A percentile compares a stretch with the other conserved stretches of the same genome.
phyloP scores from a whole-genome alignment of 1,140 invertebrate genomes.

The Lysiphlebus fabarum region DNA sequence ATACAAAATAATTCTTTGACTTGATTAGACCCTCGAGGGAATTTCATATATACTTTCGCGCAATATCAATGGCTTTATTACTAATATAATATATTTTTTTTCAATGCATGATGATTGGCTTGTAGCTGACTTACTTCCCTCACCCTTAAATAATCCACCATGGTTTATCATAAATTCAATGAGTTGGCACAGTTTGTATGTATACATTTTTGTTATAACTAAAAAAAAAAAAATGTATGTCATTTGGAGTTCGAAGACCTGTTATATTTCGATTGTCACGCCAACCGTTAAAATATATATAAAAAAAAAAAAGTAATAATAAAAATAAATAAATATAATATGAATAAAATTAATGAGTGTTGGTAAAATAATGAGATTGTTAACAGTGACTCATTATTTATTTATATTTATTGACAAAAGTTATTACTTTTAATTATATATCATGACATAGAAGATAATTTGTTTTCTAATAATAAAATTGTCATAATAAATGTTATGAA shows the following conservation, averaged over 20 bases:
- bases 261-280: constrained; percentile 18
- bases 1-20: constrained; percentile 51
- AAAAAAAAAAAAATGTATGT: no score
- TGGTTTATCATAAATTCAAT: no score
- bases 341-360: not conserved
- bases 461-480: not conserved
- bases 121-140: not conserved
- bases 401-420: no score
- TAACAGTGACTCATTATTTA: no score
- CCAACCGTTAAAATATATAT: not conserved
- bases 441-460: not conserved
- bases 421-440: not conserved
- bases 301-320: no score
- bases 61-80: constrained; percentile 52
- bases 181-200: no score
- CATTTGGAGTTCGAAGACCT: not conserved
- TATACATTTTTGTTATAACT: not conserved
- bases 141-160: constrained; percentile 8
- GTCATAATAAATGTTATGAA: not conserved
- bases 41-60: constrained; percentile 32
- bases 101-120: constrained; percentile 49
- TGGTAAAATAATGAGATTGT: not conserved
- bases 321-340: not conserved
- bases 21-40: constrained; percentile 52
- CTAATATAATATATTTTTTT: constrained; percentile 50